Percentiles rank a stretch among this genome's conserved stretches.
phyloP scores from a whole-genome alignment of 1,140 invertebrate genomes.

The Plutomurus gul region DNA sequence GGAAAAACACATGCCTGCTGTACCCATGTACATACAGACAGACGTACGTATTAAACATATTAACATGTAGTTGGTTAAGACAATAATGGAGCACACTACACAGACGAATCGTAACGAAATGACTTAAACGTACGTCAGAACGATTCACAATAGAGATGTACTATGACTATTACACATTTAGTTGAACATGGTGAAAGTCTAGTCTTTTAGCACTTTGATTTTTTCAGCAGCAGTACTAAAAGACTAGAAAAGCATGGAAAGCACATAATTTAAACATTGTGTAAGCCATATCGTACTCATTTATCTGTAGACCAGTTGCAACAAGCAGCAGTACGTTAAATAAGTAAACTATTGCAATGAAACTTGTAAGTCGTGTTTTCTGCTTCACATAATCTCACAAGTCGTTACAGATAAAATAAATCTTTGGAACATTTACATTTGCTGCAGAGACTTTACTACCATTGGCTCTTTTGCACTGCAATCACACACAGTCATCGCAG shows the following conservation, averaged over 20 bases:
- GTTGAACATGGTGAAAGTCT: constrained; percentile 23
- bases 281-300: too few species aligned
- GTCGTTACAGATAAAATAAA: neutral
- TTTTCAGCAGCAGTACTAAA: too few species aligned
- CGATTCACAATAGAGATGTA: neutral
- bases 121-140: too few species aligned
- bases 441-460: neutral
- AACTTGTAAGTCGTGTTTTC: constrained; percentile 18
- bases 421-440: neutral
- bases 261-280: too few species aligned
- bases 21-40: too few species aligned
- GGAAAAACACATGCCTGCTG: too few species aligned
- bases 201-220: constrained; percentile 29
- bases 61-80: too few species aligned
- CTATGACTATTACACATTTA: too few species aligned
- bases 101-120: too few species aligned
- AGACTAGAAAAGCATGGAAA: neutral
- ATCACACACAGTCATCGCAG: neutral
- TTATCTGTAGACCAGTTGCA: neutral
- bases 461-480: neutral
- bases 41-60: too few species aligned
- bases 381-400: neutral
- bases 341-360: neutral
- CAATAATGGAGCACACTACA: too few species aligned
- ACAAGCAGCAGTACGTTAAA: neutral